Percentiles rank a stretch among this genome's conserved stretches.
Evolutionary conservation across 2,113 vertebrate species (phyloP).

Genomic region (Polypterus senegalus): DNA sequence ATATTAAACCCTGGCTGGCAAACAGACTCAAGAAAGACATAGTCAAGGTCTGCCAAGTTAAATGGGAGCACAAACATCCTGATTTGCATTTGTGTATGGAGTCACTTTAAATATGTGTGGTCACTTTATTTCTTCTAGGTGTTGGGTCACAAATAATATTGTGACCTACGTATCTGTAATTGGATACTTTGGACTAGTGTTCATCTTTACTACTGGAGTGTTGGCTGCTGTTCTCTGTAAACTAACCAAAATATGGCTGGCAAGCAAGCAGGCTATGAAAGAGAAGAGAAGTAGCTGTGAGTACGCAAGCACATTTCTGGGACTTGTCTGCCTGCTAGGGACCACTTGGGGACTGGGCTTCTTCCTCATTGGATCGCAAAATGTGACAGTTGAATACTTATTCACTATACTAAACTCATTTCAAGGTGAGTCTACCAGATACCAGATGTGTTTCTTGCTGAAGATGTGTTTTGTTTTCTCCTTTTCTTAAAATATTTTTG

Average conservation of each 20-base stretch:
- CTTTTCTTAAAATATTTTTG: too few relatives aligned
- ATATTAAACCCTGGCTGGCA: too few relatives aligned
- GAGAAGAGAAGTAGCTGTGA: constrained; percentile 32
- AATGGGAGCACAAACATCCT: too few relatives aligned
- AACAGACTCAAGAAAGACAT: too few relatives aligned
- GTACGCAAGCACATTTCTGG: constrained; percentile 30
- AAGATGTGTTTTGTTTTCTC: too few relatives aligned
- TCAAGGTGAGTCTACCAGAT: constrained; percentile 41
- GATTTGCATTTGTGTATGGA: too few relatives aligned
- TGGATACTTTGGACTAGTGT: constrained; percentile 48
- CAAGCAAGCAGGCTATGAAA: constrained; percentile 2
- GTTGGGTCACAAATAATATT: constrained; percentile 49
- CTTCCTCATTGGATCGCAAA: constrained; percentile 49
- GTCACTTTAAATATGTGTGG: too few relatives aligned
- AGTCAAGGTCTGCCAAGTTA: too few relatives aligned
- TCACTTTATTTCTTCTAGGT: constrained; percentile 26
- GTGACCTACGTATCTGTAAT: constrained; percentile 43
- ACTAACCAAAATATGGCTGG: constrained; percentile 33
- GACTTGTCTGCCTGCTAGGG: constrained; percentile 53
- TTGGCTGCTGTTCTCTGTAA: constrained; percentile 48
- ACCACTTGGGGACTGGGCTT: constrained; percentile 57
- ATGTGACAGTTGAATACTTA: constrained; percentile 39
- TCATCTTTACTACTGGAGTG: constrained; percentile 55
- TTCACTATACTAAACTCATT: constrained; percentile 62
- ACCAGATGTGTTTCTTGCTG: too few relatives aligned